Conservation (phyloP, 2,113 vertebrate genomes). For the Sclerurus mexicanus region DNA sequence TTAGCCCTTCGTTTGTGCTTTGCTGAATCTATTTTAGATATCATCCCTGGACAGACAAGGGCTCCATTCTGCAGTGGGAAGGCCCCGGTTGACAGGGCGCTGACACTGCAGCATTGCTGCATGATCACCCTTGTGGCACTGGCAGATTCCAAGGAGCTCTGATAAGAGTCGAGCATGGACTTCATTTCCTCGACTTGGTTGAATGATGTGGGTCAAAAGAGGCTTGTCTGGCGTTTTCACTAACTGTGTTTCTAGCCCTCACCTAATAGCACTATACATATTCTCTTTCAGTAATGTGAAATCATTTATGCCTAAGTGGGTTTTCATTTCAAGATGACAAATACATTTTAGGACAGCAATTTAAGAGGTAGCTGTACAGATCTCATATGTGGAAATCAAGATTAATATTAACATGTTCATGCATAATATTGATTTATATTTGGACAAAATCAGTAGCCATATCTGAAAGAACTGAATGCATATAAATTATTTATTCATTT, state of each 20-base stretch:
- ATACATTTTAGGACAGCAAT: background rate
- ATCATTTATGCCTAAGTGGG: background rate
- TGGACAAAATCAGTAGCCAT: background rate
- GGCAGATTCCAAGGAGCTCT: background rate
- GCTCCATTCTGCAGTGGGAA: background rate
- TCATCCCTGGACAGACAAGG: background rate
- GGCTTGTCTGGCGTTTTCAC: background rate
- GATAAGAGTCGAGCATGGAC: background rate
- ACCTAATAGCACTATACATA: background rate
- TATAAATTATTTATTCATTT: background rate
- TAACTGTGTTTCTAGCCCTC: background rate
- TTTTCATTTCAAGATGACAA: background rate
- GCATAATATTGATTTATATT: background rate
- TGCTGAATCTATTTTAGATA: background rate
- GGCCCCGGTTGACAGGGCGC: accelerated
- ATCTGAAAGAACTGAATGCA: background rate
- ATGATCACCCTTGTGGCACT: background rate
- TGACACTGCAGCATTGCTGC: background rate
- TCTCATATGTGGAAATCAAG: background rate
- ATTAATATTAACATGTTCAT: background rate
- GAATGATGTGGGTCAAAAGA: background rate
- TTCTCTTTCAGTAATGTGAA: background rate
- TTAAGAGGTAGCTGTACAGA: background rate
- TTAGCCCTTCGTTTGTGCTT: slow-evolving; percentile 1
- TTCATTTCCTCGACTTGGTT: background rate